Percentiles rank a stretch among this genome's conserved stretches.
Conservation (phyloP, 2,113 vertebrate species). For the Istiophorus platypterus region DNA sequence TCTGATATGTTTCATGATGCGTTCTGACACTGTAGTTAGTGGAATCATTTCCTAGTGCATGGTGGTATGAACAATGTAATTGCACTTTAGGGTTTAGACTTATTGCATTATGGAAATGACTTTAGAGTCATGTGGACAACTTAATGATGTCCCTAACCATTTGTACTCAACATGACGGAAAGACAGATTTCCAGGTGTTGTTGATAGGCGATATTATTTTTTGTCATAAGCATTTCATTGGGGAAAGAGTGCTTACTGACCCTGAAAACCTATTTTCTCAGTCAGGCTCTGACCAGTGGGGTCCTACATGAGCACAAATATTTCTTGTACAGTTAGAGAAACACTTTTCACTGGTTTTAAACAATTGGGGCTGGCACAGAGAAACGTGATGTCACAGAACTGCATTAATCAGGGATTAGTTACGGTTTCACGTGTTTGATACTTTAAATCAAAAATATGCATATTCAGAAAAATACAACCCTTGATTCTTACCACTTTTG, state of each 20-base stretch:
- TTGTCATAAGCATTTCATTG: background rate
- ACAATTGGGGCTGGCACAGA: background rate
- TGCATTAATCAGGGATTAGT: background rate
- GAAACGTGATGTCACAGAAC: background rate
- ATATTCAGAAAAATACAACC: background rate
- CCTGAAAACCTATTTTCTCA: background rate
- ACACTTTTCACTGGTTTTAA: background rate
- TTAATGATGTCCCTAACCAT: slow-evolving; percentile 74
- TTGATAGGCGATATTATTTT: slow-evolving; percentile 10
- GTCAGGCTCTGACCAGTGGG: background rate
- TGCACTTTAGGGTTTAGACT: slow-evolving; percentile 80
- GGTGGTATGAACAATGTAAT: slow-evolving; percentile 80
- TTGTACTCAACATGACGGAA: slow-evolving; percentile 61
- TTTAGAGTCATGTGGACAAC: slow-evolving; percentile 71
- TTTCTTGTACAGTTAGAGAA: background rate
- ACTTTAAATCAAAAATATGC: background rate
- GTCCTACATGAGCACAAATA: background rate
- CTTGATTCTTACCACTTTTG: no score
- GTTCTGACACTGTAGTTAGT: slow-evolving; percentile 75
- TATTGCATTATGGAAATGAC: slow-evolving; percentile 82
- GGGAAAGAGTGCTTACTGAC: background rate
- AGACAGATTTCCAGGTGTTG: slow-evolving; percentile 34
- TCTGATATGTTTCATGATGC: slow-evolving; percentile 77
- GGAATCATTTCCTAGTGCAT: slow-evolving; percentile 75
- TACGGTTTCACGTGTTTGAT: no score